A percentile compares a stretch with the other conserved stretches of the same genome.
These are phyloP conservation scores for Ochotona princeps DNA, from an alignment of 2,113 vertebrate species.

Conservation along the genomic window DNA sequence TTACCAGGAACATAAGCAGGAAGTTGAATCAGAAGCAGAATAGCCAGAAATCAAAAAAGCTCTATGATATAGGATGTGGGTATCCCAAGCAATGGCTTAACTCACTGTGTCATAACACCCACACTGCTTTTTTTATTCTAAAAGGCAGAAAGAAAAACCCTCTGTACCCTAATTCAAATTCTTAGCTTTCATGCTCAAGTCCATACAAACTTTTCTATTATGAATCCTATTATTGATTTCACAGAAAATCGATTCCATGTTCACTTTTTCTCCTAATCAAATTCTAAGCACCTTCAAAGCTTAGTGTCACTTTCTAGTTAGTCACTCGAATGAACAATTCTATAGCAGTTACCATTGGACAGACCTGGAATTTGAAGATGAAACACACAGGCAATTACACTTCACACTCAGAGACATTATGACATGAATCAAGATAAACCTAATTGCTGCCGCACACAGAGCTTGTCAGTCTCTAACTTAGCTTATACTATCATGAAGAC, in stretches of 20 bases:
- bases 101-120: no score
- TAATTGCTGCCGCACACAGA: neutral
- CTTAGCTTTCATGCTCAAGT: neutral
- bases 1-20: no score
- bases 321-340: neutral
- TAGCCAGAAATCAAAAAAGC: no score
- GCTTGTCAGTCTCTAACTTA: neutral
- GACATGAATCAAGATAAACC: no score
- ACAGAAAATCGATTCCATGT: neutral
- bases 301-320: neutral
- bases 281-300: conserved; percentile 9
- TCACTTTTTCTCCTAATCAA: neutral
- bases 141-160: conserved; percentile 9
- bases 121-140: neutral
- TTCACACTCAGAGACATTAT: neutral
- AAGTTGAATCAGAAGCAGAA: no score
- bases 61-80: no score
- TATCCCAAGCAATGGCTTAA: no score
- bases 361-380: neutral
- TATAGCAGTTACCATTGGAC: neutral
- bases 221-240: neutral
- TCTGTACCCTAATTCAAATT: neutral
- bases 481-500: neutral
- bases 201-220: neutral
- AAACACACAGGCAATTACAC: neutral